Conservation (phyloP, 1,140 invertebrate species). For the Oncopodura yosiiana region DNA sequence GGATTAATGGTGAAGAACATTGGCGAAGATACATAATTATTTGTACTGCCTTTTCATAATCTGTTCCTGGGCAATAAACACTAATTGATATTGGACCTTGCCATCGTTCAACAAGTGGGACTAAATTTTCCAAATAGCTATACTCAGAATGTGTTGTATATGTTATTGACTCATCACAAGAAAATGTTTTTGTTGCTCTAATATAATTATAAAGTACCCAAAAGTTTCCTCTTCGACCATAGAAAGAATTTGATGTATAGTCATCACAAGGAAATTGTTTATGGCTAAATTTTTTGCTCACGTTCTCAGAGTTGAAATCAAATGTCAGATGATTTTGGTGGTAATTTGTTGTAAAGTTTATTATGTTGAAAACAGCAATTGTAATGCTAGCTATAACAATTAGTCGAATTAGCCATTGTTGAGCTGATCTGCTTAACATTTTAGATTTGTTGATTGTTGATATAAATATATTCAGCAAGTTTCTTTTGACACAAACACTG, state of each 20-base stretch:
- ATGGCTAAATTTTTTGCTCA: neutral
- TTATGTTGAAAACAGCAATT: too few relatives aligned
- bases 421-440: too few relatives aligned
- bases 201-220: conserved; percentile 40
- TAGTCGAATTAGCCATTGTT: too few relatives aligned
- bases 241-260: conserved; percentile 8
- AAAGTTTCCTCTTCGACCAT: conserved; percentile 37
- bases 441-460: too few relatives aligned
- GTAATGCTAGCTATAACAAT: too few relatives aligned
- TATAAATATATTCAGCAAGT: too few relatives aligned
- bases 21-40: conserved; percentile 36
- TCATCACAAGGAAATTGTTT: neutral
- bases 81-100: conserved; percentile 42
- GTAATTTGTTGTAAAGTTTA: too few relatives aligned
- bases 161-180: conserved; percentile 41
- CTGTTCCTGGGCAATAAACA: conserved; percentile 41
- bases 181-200: conserved; percentile 31
- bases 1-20: conserved; percentile 34
- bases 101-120: conserved; percentile 40
- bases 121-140: conserved; percentile 42
- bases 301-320: too few relatives aligned
- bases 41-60: conserved; percentile 35
- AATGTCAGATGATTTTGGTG: too few relatives aligned
- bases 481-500: too few relatives aligned
- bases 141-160: conserved; percentile 43